These are phyloP conservation scores for Cryptops parisi DNA, from an alignment of 2,888 invertebrate genomes.

Conservation along the genomic window DNA sequence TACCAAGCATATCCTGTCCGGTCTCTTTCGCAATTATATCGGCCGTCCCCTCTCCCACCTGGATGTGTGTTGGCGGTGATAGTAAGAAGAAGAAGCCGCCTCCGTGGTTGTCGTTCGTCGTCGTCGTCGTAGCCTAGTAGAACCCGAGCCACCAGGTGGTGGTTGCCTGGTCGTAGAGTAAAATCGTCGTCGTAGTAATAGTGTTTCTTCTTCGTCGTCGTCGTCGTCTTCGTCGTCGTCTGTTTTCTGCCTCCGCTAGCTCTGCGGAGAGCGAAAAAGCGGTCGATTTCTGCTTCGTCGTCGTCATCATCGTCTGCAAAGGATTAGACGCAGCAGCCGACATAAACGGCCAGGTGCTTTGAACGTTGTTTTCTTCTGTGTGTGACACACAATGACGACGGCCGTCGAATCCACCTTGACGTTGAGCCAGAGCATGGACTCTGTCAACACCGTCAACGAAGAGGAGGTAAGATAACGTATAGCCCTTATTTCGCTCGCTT, in stretches of 20 bases:
- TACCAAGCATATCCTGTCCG: too few species aligned
- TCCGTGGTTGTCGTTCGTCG: constrained; percentile 4
- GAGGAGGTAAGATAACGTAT: constrained; percentile 82
- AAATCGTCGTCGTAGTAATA: background rate
- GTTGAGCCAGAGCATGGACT: constrained; percentile 90
- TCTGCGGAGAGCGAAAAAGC: too few species aligned
- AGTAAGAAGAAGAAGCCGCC: constrained; percentile 4
- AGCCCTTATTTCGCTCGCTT: too few species aligned
- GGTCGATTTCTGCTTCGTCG: too few species aligned
- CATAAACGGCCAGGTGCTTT: too few species aligned
- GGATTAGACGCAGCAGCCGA: too few species aligned
- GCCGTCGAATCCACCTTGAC: constrained; percentile 38
- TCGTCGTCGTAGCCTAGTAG: constrained; percentile 2
- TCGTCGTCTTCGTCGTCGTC: background rate
- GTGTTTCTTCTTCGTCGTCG: background rate
- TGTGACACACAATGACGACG: constrained; percentile 16
- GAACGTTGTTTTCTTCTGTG: too few species aligned
- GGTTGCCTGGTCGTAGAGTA: background rate
- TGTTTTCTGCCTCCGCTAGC: background rate
- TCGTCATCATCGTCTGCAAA: too few species aligned
- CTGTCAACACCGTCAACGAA: constrained; percentile 90
- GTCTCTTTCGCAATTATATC: background rate
- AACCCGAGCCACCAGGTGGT: constrained; percentile 1
- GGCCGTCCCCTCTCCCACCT: constrained; percentile 5
- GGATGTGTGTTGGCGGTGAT: constrained; percentile 11